A percentile compares a stretch with the other conserved stretches of the same genome.
Evolutionary conservation across 2,113 vertebrate genomes (phyloP).

Genomic region (Urocolius indicus): DNA sequence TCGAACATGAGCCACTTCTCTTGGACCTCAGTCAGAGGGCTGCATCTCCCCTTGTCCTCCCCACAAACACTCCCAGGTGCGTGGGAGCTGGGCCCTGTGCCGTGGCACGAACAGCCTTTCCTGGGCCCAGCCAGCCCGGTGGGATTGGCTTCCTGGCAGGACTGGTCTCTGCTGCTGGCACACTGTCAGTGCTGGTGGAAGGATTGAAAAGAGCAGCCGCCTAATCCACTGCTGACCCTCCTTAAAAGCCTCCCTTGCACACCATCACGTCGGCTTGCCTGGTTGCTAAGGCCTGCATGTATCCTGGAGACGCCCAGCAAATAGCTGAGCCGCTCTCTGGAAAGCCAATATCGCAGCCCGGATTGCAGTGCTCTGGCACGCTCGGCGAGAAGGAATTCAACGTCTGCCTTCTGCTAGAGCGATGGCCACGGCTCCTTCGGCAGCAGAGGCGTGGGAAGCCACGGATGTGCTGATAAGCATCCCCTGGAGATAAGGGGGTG

Average conservation of each 20-base stretch:
- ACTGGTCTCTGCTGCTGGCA: background rate
- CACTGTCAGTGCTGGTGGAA: background rate
- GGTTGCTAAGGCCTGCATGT: constrained; percentile 68
- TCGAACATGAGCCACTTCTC: fast-evolving
- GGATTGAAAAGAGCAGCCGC: background rate
- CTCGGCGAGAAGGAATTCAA: background rate
- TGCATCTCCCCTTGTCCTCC: fast-evolving
- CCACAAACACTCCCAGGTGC: fast-evolving
- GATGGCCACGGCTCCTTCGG: background rate
- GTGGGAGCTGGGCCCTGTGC: fast-evolving
- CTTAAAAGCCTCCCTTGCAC: background rate
- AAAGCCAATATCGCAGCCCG: constrained; percentile 40
- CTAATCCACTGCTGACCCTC: constrained; percentile 6
- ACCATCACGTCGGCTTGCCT: background rate
- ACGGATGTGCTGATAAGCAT: background rate
- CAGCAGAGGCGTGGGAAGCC: background rate
- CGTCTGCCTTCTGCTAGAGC: background rate
- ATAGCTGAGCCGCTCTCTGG: constrained; percentile 64
- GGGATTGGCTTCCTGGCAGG: background rate
- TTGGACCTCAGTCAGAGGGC: fast-evolving
- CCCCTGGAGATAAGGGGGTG: constrained; percentile 27
- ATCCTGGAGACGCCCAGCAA: constrained; percentile 74
- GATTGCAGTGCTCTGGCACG: constrained; percentile 37
- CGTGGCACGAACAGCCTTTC: fast-evolving
- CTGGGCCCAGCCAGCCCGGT: fast-evolving